Percentiles rank a stretch among this genome's conserved stretches.
These are phyloP conservation scores for Jaculus jaculus DNA, from an alignment of 2,113 vertebrate genomes.

Conservation along the genomic window DNA sequence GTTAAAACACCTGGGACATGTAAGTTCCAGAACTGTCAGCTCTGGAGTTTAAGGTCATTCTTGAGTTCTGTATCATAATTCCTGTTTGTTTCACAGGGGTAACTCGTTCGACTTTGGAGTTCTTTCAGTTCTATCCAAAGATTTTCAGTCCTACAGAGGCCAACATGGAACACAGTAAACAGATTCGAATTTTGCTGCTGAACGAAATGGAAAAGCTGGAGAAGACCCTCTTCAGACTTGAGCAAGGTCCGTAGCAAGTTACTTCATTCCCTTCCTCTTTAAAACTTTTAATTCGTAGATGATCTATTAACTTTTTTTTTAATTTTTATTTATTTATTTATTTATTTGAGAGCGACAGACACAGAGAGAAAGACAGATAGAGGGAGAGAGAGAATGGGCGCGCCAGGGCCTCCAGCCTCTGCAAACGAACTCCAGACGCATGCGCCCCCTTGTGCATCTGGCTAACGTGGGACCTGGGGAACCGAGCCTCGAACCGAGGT, in stretches of 20 bases:
- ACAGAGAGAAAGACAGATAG: no score
- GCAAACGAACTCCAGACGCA: no score
- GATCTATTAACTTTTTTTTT: not conserved
- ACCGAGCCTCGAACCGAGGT: no score
- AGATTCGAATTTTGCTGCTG: conserved; percentile 88
- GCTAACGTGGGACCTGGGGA: no score
- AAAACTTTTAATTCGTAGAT: not conserved
- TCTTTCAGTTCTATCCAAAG: conserved; percentile 69
- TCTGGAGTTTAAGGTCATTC: not conserved
- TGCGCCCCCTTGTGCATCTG: no score
- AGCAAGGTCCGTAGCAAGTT: conserved; percentile 88
- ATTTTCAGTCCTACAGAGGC: conserved; percentile 70
- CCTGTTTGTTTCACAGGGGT: conserved; percentile 77
- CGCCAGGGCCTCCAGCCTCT: no score
- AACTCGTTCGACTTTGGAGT: conserved; percentile 34
- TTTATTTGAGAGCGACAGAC: no score
- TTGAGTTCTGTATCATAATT: conserved; percentile 41
- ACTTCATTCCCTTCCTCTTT: not conserved
- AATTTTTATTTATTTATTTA: no score
- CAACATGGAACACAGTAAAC: conserved; percentile 85
- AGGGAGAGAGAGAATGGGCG: no score
- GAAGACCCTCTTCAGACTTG: conserved; percentile 91
- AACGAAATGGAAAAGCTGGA: conserved; percentile 92
- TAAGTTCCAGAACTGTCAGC: conserved; percentile 62
- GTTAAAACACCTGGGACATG: conserved; percentile 59